Conservation (phyloP, 2,888 invertebrate genomes). For the Kuschelorhynchus macadamiae region DNA sequence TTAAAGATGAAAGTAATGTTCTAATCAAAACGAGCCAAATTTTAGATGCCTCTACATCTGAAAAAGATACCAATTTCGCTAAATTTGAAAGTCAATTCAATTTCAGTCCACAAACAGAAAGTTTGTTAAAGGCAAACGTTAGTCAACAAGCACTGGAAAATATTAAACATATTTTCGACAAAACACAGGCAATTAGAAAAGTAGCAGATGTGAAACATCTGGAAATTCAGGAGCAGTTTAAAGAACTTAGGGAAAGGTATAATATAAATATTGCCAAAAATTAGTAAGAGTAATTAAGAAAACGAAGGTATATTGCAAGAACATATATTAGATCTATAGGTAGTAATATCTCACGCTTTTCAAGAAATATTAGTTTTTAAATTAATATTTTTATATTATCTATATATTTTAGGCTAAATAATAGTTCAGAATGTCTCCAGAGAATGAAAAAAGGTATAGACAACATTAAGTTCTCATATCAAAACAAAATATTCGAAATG, state of each 20-base stretch:
- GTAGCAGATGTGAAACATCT: conserved; percentile 59
- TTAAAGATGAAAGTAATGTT: conserved; percentile 51
- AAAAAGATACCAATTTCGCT: conserved; percentile 1
- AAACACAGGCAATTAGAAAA: conserved; percentile 62
- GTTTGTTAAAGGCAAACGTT: conserved; percentile 41
- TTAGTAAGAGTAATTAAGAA: no score
- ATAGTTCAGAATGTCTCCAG: conserved; percentile 60
- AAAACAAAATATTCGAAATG: conserved; percentile 58
- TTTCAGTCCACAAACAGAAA: conserved; percentile 22
- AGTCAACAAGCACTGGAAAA: conserved; percentile 49
- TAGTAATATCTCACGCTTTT: no score
- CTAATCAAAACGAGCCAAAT: conserved; percentile 29
- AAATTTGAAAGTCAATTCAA: conserved; percentile 37
- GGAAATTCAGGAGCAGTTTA: conserved; percentile 55
- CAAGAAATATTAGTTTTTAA: conserved; percentile 7
- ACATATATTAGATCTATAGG: no score
- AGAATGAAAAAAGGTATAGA: conserved; percentile 64
- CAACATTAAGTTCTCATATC: conserved; percentile 63
- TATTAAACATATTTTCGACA: conserved; percentile 58
- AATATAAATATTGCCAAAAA: no score
- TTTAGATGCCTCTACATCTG: background rate
- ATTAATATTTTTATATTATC: conserved; percentile 42
- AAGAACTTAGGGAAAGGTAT: conserved; percentile 38
- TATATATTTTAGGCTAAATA: conserved; percentile 57
- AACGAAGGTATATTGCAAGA: no score